Conservation (phyloP, 2,888 invertebrate species). For the Chloroclysta siterata region DNA sequence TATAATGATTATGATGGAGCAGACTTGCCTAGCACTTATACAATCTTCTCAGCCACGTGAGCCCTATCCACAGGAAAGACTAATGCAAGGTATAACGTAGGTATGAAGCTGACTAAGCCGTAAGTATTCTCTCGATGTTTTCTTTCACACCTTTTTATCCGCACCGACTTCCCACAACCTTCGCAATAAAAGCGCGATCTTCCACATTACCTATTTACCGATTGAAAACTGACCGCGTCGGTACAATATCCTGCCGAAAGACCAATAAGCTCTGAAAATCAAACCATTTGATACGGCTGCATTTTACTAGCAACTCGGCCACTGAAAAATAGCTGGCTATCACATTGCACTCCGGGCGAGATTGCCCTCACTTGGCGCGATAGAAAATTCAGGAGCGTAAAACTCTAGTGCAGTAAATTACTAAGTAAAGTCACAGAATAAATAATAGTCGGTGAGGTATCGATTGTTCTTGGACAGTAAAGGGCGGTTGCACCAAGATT, state of each 20-base stretch:
- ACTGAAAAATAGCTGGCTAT: slow-evolving; percentile 28
- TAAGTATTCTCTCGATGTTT: too few species aligned
- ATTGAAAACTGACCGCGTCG: slow-evolving; percentile 1
- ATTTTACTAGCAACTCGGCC: slow-evolving; percentile 20
- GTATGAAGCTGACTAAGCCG: too few species aligned
- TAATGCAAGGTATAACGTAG: too few species aligned
- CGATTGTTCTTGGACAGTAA: slow-evolving; percentile 62
- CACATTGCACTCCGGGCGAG: slow-evolving; percentile 42
- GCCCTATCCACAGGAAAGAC: too few species aligned
- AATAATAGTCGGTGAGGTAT: slow-evolving; percentile 47
- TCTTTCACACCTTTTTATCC: too few species aligned
- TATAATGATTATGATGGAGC: too few species aligned
- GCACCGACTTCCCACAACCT: too few species aligned
- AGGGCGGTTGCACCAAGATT: slow-evolving; percentile 65
- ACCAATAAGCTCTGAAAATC: slow-evolving; percentile 18
- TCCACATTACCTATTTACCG: not conserved
- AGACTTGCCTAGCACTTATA: too few species aligned
- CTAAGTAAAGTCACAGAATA: slow-evolving; percentile 49
- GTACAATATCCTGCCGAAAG: slow-evolving; percentile 10
- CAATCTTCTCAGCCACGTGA: too few species aligned
- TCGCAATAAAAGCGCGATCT: not conserved
- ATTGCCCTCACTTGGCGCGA: slow-evolving; percentile 48
- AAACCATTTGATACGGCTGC: slow-evolving; percentile 20
- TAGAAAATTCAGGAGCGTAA: slow-evolving; percentile 54
- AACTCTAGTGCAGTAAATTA: slow-evolving; percentile 64